Percentiles rank a stretch among this genome's conserved stretches.
These are phyloP conservation scores for Stomorhina lunata DNA, from an alignment of 2,888 invertebrate genomes.

Conservation along the genomic window DNA sequence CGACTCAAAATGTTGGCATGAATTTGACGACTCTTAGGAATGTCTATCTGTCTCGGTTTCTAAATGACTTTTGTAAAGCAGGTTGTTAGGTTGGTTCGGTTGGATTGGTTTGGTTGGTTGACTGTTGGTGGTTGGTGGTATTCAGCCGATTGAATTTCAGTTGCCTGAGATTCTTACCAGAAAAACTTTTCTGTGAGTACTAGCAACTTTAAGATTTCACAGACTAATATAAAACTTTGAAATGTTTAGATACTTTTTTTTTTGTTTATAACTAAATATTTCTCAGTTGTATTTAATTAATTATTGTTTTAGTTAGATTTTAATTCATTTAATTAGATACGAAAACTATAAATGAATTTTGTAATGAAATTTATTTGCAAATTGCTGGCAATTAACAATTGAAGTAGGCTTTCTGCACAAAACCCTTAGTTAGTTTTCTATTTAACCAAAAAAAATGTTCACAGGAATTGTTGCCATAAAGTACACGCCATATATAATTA, in stretches of 20 bases:
- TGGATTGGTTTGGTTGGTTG: too few relatives aligned
- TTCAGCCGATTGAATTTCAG: not conserved
- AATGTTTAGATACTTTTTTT: too few relatives aligned
- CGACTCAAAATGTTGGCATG: not conserved
- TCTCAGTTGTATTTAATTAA: constrained; percentile 38
- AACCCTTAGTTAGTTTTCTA: too few relatives aligned
- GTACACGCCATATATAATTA: too few relatives aligned
- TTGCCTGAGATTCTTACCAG: constrained; percentile 14
- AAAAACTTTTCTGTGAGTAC: constrained; percentile 63
- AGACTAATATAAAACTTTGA: constrained; percentile 48
- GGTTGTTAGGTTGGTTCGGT: constrained; percentile 10
- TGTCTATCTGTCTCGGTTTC: constrained; percentile 21
- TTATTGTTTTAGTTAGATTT: constrained; percentile 38
- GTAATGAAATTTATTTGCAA: constrained; percentile 4
- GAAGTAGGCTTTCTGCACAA: too few relatives aligned
- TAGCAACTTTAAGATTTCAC: constrained; percentile 52
- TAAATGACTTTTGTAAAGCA: constrained; percentile 29
- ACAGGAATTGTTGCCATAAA: too few relatives aligned
- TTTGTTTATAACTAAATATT: too few relatives aligned
- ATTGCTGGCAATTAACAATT: constrained; percentile 35
- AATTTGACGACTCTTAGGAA: constrained; percentile 9
- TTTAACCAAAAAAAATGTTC: not conserved
- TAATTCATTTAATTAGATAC: constrained; percentile 51
- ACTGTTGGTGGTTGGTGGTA: too few relatives aligned
- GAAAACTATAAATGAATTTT: constrained; percentile 36